Evolutionary conservation across 2,797 vertebrate genomes (phyloP).

Genomic region (Aselliscus stoliczkanus): DNA sequence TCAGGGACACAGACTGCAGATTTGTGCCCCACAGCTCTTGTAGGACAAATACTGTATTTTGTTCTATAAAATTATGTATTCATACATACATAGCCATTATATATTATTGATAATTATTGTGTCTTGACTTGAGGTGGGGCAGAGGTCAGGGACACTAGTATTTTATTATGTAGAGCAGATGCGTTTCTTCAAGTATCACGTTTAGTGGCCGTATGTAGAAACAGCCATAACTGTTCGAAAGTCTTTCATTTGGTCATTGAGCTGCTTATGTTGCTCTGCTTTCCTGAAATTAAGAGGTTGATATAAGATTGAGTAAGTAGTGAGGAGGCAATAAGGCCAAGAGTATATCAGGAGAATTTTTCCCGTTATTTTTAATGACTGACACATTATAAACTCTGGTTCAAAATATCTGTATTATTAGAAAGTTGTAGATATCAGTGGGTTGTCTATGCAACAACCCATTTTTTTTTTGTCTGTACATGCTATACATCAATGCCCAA

Average conservation of each 20-base stretch:
- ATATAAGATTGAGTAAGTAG: background rate
- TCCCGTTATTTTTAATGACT: background rate
- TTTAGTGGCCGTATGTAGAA: background rate
- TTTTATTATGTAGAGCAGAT: background rate
- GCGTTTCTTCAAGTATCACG: background rate
- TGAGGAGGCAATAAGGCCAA: background rate
- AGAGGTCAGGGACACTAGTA: background rate
- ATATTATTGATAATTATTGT: background rate
- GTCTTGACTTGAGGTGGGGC: background rate
- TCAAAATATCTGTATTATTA: background rate
- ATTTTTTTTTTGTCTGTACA: background rate
- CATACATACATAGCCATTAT: background rate
- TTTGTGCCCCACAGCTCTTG: background rate
- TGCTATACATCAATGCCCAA: background rate
- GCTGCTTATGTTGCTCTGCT: background rate
- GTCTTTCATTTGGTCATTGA: background rate
- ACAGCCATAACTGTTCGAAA: background rate
- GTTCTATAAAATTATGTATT: background rate
- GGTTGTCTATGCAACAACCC: background rate
- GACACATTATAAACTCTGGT: background rate
- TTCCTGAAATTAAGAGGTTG: background rate
- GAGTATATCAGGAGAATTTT: background rate
- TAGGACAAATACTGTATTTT: background rate
- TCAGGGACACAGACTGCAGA: background rate
- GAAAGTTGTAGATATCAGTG: background rate